phyloP scores from a whole-genome alignment of 2,113 vertebrate genomes.

The Phodopus roborovskii region DNA sequence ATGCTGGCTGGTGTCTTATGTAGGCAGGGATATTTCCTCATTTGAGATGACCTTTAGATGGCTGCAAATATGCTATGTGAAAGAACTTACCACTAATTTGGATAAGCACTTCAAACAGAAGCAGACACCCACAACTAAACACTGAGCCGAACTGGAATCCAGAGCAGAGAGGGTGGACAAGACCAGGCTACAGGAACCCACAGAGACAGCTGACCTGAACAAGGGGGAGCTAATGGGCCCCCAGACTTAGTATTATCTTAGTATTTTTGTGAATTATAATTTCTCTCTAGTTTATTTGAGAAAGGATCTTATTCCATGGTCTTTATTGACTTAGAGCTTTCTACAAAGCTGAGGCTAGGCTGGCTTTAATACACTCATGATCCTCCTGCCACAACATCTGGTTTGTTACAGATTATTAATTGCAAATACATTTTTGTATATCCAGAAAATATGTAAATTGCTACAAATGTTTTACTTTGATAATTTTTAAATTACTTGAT shows the following conservation, averaged over 20 bases:
- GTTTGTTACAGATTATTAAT: background rate
- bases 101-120: background rate
- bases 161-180: too few species aligned
- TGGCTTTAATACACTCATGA: background rate
- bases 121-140: too few species aligned
- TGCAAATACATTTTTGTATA: background rate
- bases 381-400: background rate
- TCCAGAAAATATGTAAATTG: background rate
- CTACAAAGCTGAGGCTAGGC: background rate
- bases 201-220: too few species aligned
- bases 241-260: background rate
- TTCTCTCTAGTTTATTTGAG: background rate
- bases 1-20: background rate
- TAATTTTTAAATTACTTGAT: background rate
- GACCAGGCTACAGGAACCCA: too few species aligned
- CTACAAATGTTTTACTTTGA: background rate
- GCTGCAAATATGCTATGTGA: background rate
- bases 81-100: background rate
- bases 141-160: too few species aligned
- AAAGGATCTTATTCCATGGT: background rate
- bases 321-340: background rate
- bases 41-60: background rate
- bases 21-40: background rate
- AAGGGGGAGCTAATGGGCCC: too few species aligned
- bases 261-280: background rate